Evolutionary conservation across 2,797 vertebrate species (phyloP).

Genomic region (Lepilemur ruficaudatus): DNA sequence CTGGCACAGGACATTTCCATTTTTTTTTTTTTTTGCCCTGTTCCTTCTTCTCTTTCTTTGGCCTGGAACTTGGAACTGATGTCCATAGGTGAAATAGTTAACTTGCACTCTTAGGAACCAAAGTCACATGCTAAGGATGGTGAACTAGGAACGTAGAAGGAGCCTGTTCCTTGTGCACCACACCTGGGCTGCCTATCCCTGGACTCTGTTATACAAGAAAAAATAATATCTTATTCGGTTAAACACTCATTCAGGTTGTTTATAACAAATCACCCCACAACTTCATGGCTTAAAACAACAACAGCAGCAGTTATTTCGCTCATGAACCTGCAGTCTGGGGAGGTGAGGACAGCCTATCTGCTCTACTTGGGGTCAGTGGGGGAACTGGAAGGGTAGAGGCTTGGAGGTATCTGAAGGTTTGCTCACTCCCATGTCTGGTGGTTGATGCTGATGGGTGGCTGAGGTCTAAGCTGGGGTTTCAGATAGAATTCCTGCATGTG

Average conservation of each 20-base stretch:
- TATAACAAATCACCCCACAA: neutral
- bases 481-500: neutral
- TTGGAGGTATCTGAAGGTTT: neutral
- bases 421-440: neutral
- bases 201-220: neutral
- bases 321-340: neutral
- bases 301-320: neutral
- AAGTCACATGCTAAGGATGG: neutral
- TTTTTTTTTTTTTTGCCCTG: neutral
- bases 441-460: neutral
- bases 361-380: neutral
- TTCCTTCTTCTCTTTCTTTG: neutral
- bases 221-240: neutral
- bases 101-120: neutral
- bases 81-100: neutral
- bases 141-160: neutral
- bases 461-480: neutral
- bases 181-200: neutral
- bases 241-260: neutral
- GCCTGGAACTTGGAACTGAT: neutral
- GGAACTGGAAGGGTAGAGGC: neutral
- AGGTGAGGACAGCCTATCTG: neutral
- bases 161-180: neutral
- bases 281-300: neutral
- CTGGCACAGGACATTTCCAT: neutral